These are phyloP conservation scores for Brachionus rubens DNA, from an alignment of 1,140 invertebrate genomes.

Conservation along the genomic window DNA sequence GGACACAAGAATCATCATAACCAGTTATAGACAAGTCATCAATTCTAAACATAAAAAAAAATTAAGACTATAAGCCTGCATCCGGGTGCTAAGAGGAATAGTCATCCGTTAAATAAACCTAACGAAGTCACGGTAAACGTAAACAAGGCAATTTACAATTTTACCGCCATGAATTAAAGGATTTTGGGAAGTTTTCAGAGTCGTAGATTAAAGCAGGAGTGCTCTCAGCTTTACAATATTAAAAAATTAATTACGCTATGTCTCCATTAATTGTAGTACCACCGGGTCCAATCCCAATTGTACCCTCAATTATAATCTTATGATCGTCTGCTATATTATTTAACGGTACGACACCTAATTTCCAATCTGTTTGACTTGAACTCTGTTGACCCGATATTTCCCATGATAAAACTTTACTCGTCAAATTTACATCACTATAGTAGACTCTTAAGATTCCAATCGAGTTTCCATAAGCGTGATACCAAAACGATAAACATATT, in stretches of 20 bases:
- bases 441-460: slow-evolving; percentile 50
- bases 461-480: slow-evolving; percentile 46
- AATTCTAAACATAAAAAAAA: not conserved
- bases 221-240: not conserved
- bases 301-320: slow-evolving; percentile 7
- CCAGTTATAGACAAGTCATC: not conserved
- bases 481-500: slow-evolving; percentile 39
- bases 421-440: slow-evolving; percentile 50
- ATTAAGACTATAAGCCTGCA: too few species aligned
- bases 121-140: too few species aligned
- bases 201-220: too few species aligned
- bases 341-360: not conserved
- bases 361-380: slow-evolving; percentile 7
- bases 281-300: not conserved
- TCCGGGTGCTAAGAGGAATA: too few species aligned
- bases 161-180: too few species aligned
- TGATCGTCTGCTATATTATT: slow-evolving; percentile 5
- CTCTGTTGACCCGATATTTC: slow-evolving; percentile 14
- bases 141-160: too few species aligned
- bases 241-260: not conserved
- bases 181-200: too few species aligned
- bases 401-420: slow-evolving; percentile 48
- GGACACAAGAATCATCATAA: not conserved
- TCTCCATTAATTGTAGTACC: not conserved
- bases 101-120: too few species aligned